Percentiles rank a stretch among this genome's conserved stretches.
These are phyloP conservation scores for Seira ritae DNA, from an alignment of 2,888 invertebrate genomes.

Conservation along the genomic window DNA sequence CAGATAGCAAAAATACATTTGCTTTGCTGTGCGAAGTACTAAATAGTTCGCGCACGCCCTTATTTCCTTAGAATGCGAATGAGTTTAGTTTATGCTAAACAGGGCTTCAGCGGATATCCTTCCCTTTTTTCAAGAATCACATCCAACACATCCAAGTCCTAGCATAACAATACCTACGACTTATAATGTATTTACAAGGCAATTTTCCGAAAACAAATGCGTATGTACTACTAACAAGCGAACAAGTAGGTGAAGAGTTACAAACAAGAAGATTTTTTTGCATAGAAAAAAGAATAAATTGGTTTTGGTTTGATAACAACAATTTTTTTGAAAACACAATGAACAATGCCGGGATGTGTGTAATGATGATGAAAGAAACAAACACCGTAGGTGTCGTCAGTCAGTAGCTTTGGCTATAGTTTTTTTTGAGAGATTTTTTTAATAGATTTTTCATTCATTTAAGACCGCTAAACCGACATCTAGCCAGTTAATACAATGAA, in stretches of 20 bases:
- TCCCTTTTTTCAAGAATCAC: conserved; percentile 11
- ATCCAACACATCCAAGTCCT: too few relatives aligned
- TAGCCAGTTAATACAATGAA: too few relatives aligned
- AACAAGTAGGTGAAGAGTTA: not conserved
- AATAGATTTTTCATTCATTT: too few relatives aligned
- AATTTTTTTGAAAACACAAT: not conserved
- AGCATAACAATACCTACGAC: too few relatives aligned
- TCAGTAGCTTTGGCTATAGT: too few relatives aligned
- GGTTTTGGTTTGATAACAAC: not conserved
- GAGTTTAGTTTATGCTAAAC: conserved; percentile 16
- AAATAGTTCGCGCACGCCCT: conserved; percentile 25
- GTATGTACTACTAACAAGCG: not conserved
- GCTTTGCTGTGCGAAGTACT: not conserved
- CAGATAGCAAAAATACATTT: not conserved
- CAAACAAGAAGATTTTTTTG: not conserved
- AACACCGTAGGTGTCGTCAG: not conserved
- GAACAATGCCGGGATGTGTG: conserved; percentile 2
- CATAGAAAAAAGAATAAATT: too few relatives aligned
- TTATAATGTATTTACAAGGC: not conserved
- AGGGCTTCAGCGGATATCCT: conserved; percentile 31
- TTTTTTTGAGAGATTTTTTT: too few relatives aligned
- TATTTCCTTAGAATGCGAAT: conserved; percentile 22
- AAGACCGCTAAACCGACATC: too few relatives aligned
- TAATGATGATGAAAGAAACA: conserved; percentile 3
- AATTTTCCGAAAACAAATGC: not conserved